phyloP scores from a whole-genome alignment of 2,797 vertebrate genomes.

The Cynopterus sphinx region DNA sequence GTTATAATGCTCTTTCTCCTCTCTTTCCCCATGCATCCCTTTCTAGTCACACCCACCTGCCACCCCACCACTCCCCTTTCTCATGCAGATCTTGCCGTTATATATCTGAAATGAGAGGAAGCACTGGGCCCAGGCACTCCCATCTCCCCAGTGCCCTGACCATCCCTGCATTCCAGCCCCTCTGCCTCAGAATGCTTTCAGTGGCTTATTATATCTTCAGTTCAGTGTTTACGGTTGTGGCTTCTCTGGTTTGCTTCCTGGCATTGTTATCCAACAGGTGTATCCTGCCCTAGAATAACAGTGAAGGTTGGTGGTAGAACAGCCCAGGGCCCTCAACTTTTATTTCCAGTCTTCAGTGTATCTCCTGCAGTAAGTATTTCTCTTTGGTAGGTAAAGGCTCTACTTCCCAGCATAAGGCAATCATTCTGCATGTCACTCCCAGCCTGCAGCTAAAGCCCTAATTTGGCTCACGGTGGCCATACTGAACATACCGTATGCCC shows the following conservation, averaged over 20 bases:
- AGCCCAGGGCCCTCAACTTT: background rate
- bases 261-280: background rate
- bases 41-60: background rate
- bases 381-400: background rate
- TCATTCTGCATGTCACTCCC: background rate
- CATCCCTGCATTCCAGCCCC: background rate
- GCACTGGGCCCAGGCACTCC: background rate
- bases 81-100: background rate
- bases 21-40: background rate
- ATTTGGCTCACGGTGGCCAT: background rate
- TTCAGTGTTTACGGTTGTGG: background rate
- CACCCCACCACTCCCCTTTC: background rate
- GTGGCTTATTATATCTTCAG: background rate
- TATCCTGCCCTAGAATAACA: background rate
- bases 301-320: background rate
- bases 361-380: constrained; percentile 9
- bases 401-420: background rate
- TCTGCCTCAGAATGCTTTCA: background rate
- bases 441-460: background rate
- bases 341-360: constrained; percentile 11
- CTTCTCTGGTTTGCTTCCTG: background rate
- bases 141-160: background rate
- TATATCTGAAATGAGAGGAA: background rate
- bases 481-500: background rate
- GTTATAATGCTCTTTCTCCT: background rate